Evolutionary conservation across 2,113 vertebrate species (phyloP), one percentile per base, ranked within the genome.

Genomic region (Chloropsis hardwickii): DNA sequence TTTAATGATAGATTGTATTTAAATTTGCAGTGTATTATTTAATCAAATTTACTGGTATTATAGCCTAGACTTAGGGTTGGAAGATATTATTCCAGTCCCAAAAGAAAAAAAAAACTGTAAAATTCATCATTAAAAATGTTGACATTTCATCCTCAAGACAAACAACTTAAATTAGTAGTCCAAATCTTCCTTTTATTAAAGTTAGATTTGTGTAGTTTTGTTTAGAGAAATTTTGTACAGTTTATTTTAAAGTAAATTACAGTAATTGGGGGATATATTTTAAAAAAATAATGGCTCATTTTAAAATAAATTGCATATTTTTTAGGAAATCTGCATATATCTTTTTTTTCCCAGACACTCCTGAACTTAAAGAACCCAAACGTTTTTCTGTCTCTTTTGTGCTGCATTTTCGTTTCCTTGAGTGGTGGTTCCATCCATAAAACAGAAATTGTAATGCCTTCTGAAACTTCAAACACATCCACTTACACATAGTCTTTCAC

Each of bases 31-130:
- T 9, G 6, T 24, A 33, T 33, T 35, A 1, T 23, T n/a, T 71
- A 70, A 23, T 62, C 12, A 66, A 33, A 21, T 58, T 90, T 71
- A 11, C 24, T 54, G 45, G 16, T 45, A 40, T 42, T 51, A 25
- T 21, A 62, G 6, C 2, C 3, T 42, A 60, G 33, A 58, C 1
- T 60, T n/a, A 48, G 1, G 2, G 4, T 50, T 67, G 24, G 20
- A 86, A 66, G 16, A 21, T 18, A 9, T 25, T 94, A 60, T 58
- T 74, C 17, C 5, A 80, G 23, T 58, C 1, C 5, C 3, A 29
- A 60, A 88, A 57, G 8, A 11, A 4, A 44, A 84, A 65, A 71
- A 12, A 58, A 44, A 0, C 2, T 8, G 3, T 53, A 58, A 78
- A 84, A 74, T 33, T 54, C 0, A n/a, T 47, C 3, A 70, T 73